Conservation (phyloP, 2,888 invertebrate species). For the Caenorhabditis afra region DNA sequence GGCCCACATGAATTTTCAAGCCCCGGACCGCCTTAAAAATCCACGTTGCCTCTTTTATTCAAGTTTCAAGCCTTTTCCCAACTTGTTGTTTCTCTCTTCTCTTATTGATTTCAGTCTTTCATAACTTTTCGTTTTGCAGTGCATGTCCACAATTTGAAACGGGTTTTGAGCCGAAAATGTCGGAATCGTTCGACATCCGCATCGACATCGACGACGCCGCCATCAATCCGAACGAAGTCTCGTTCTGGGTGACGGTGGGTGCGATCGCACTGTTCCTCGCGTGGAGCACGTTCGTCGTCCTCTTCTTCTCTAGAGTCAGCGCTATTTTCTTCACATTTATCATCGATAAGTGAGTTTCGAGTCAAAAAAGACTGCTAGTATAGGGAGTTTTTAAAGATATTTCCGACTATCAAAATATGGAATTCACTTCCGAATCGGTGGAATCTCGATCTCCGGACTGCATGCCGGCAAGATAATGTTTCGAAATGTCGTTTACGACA, state of each 20-base stretch:
- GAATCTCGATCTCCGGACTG: slow-evolving; percentile 91
- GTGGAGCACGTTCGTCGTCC: slow-evolving; percentile 72
- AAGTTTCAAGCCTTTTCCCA: too few relatives aligned
- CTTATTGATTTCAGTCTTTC: background rate
- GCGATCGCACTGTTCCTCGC: slow-evolving; percentile 66
- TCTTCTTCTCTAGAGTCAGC: slow-evolving; percentile 73
- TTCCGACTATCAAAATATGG: slow-evolving; percentile 64
- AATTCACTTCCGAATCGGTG: slow-evolving; percentile 84
- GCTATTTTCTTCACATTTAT: slow-evolving; percentile 70
- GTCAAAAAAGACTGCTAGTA: background rate
- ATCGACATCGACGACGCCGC: slow-evolving; percentile 36
- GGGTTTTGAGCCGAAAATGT: slow-evolving; percentile 39
- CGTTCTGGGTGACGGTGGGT: slow-evolving; percentile 58
- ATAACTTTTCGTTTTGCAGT: slow-evolving; percentile 21
- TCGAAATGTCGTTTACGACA: slow-evolving; percentile 90
- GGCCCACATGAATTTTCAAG: too few relatives aligned
- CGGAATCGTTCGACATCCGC: slow-evolving; percentile 41
- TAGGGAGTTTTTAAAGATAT: slow-evolving; percentile 48
- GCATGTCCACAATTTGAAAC: slow-evolving; percentile 23
- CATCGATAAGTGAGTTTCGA: slow-evolving; percentile 65
- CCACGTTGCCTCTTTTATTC: background rate
- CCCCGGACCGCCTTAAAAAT: too few relatives aligned
- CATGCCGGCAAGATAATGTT: slow-evolving; percentile 99
- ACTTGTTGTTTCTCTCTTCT: background rate
- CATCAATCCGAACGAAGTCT: slow-evolving; percentile 32